phyloP scores from a whole-genome alignment of 1,140 invertebrate genomes.

The Magallana ariakensis region DNA sequence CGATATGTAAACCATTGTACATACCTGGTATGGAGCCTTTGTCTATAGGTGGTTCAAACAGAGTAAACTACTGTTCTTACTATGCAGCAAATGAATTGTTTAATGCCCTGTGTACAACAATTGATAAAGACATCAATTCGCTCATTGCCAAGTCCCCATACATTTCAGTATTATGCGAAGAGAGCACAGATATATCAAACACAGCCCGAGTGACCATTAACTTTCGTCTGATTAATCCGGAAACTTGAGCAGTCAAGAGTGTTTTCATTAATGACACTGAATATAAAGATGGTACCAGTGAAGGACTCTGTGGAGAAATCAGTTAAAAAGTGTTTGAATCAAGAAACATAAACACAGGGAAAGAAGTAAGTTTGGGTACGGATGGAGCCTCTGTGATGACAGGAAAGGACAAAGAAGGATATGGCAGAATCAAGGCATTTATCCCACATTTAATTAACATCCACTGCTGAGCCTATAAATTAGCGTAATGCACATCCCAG shows the following conservation, averaged over 20 bases:
- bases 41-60: constrained; percentile 16
- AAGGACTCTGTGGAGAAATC: constrained; percentile 41
- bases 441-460: constrained; percentile 49
- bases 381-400: constrained; percentile 58
- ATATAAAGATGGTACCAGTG: constrained; percentile 44
- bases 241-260: constrained; percentile 31
- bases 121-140: constrained; percentile 19
- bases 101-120: not conserved
- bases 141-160: constrained; percentile 29
- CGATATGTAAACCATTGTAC: constrained; percentile 7
- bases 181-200: constrained; percentile 53
- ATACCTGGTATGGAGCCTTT: constrained; percentile 16
- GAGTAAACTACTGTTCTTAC: constrained; percentile 39
- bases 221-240: constrained; percentile 31
- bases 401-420: constrained; percentile 42
- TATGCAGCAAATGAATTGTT: constrained; percentile 43
- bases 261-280: constrained; percentile 43
- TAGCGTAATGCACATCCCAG: constrained; percentile 53
- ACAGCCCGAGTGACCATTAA: constrained; percentile 42
- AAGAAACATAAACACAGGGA: not conserved
- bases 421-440: not conserved
- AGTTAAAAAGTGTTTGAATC: not conserved
- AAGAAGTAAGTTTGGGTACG: constrained; percentile 42
- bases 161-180: constrained; percentile 38
- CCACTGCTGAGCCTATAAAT: constrained; percentile 45